phyloP scores from a whole-genome alignment of 1,140 invertebrate species.

The Leguminivora glycinivorella region DNA sequence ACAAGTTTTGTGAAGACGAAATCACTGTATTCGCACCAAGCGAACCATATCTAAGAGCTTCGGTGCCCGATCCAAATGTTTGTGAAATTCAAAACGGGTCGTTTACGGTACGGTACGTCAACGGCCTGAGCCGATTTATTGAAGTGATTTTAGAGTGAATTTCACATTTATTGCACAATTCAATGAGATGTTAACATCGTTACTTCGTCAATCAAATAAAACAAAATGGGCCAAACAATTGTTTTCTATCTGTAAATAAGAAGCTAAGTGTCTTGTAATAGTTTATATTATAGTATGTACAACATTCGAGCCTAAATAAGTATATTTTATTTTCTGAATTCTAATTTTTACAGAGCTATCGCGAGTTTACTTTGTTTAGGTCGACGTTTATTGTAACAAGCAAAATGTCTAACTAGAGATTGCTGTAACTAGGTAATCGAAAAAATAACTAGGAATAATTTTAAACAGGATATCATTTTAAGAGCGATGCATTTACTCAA shows the following conservation, averaged over 20 bases:
- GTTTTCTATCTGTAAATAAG: not conserved
- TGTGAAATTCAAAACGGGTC: slow-evolving; percentile 71
- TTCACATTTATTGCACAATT: slow-evolving; percentile 30
- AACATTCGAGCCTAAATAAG: not conserved
- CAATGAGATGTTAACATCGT: slow-evolving; percentile 18
- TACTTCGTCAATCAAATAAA: slow-evolving; percentile 17
- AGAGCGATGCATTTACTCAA: no score
- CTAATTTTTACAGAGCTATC: no score
- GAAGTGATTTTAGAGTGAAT: slow-evolving; percentile 55
- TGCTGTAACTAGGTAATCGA: no score
- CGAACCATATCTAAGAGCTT: slow-evolving; percentile 69
- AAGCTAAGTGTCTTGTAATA: not conserved
- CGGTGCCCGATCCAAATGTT: slow-evolving; percentile 63
- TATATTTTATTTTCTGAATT: not conserved
- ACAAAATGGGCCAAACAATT: not conserved
- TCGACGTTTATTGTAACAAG: no score
- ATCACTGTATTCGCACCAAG: slow-evolving; percentile 42
- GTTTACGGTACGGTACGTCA: slow-evolving; percentile 65
- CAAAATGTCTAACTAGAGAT: no score
- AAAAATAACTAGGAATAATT: no score
- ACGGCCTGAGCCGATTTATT: slow-evolving; percentile 63
- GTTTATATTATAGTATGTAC: not conserved
- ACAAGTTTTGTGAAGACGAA: not conserved
- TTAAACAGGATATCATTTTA: no score
- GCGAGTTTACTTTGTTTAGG: no score